Base-by-base conservation (phyloP, 2,113 vertebrate species). In the Astur gentilis region DNA sequence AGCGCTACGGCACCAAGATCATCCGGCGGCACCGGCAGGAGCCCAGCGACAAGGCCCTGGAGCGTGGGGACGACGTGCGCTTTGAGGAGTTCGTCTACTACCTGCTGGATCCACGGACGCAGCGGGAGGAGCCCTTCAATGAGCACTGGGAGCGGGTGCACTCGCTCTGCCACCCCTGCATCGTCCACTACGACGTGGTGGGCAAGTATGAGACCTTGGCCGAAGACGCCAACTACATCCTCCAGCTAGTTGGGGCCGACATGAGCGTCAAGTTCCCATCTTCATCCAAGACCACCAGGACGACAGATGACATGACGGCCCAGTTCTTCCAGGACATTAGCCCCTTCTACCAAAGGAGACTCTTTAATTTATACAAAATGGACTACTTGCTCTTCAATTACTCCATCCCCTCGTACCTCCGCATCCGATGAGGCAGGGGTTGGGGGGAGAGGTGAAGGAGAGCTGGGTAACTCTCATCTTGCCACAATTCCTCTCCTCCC, bases 361-460 rank as follows among this genome's bases (percentile, higher is more conserved):
- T 99, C 55, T 99, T 98, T 92, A 99, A 99, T 96, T 98, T 99
- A 88, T 99, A 99, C 94, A 98, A 98, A 93, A 99, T 99, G 99
- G 99, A 99, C 98, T 99, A 99, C 92, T 98, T 99, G 94, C 99
- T 99, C 72, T 99, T 99, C 92, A 99, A 99, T 97, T 99, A 99
- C 97, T 99, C 99, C 6, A 97, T 97, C 23, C 99, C 99, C 11
- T 96, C 98, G 2, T 99, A 99, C 97, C 97, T 99, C 91, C 98
- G 96, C 90, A 98, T 99, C 75, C 97, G 85, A 64, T 99, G 97
- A 98, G 96, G 52, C 29, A 49, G 64, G 87, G 54, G 17, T 26
- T 21, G 49, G 25, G 73, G 29, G 72, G 91, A 91, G 49, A 77
- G 93, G 60, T 5, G 6, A 32, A 23, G 49, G 61, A 92, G 89